These are phyloP conservation scores for Octopus sinensis DNA, from an alignment of 1,140 invertebrate species.

Conservation along the genomic window DNA sequence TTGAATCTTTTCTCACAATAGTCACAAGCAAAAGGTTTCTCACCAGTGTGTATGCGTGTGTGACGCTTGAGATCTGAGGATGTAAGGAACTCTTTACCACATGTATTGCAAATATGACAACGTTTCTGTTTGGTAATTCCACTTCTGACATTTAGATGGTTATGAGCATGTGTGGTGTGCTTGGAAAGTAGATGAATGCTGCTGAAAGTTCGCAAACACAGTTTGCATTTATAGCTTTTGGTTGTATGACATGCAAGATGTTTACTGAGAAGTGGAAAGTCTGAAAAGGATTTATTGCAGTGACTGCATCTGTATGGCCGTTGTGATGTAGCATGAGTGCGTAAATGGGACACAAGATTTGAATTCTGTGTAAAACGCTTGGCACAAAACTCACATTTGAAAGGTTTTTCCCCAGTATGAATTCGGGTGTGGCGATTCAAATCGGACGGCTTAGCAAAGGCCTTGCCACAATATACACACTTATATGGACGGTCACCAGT, in stretches of 20 bases:
- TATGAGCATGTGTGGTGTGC: not conserved
- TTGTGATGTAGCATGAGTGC: slow-evolving; percentile 77
- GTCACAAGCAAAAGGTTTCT: not conserved
- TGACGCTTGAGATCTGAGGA: slow-evolving; percentile 85
- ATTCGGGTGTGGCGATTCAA: slow-evolving; percentile 35
- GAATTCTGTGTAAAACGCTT: slow-evolving; percentile 47
- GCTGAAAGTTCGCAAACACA: slow-evolving; percentile 88
- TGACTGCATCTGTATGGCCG: slow-evolving; percentile 81
- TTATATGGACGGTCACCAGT: slow-evolving; percentile 31
- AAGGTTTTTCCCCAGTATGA: slow-evolving; percentile 79
- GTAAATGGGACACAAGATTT: slow-evolving; percentile 70
- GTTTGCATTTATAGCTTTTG: slow-evolving; percentile 84
- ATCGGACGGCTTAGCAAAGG: slow-evolving; percentile 28
- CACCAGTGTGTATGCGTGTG: slow-evolving; percentile 13
- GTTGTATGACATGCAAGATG: slow-evolving; percentile 88
- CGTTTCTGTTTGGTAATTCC: slow-evolving; percentile 6
- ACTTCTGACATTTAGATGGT: not conserved
- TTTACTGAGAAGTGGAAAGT: slow-evolving; percentile 91
- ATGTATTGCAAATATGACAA: slow-evolving; percentile 74
- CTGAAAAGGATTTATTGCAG: slow-evolving; percentile 84
- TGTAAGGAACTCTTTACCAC: slow-evolving; percentile 90
- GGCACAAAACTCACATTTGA: slow-evolving; percentile 47
- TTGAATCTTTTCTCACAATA: not conserved
- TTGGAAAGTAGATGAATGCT: slow-evolving; percentile 7
- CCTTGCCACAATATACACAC: slow-evolving; percentile 35